These are phyloP conservation scores for Naso thynnoides DNA, from an alignment of 2,797 vertebrate species.

Conservation along the genomic window DNA sequence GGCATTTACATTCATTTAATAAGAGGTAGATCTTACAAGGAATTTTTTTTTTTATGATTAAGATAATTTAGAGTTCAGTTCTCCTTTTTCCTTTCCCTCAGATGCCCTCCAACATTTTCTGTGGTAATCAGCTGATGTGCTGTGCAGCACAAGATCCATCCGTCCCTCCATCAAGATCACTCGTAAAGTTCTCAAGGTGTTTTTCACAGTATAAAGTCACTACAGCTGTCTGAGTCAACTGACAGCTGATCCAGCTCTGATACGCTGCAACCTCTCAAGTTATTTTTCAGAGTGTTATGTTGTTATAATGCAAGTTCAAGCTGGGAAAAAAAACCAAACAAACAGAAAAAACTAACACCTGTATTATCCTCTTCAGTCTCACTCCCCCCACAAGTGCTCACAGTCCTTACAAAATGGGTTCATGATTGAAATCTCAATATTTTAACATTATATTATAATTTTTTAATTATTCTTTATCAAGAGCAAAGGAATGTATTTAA, in stretches of 20 bases:
- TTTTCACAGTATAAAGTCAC: neutral
- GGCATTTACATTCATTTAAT: conserved; percentile 3
- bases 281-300: too few species aligned
- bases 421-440: neutral
- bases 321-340: too few species aligned
- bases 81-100: neutral
- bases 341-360: neutral
- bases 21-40: neutral
- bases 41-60: neutral
- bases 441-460: neutral
- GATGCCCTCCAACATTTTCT: neutral
- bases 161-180: neutral
- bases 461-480: neutral
- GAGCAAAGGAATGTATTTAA: neutral
- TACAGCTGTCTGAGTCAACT: neutral
- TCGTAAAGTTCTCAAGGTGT: neutral
- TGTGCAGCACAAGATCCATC: neutral
- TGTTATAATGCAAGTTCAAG: too few species aligned
- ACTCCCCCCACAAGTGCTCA: neutral
- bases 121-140: neutral
- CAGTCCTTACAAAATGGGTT: neutral
- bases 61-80: conserved; percentile 4
- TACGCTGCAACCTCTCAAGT: neutral
- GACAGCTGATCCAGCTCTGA: neutral
- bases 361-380: neutral